These are phyloP conservation scores for Amphibalanus amphitrite DNA, from an alignment of 1,140 invertebrate genomes.

Conservation along the genomic window DNA sequence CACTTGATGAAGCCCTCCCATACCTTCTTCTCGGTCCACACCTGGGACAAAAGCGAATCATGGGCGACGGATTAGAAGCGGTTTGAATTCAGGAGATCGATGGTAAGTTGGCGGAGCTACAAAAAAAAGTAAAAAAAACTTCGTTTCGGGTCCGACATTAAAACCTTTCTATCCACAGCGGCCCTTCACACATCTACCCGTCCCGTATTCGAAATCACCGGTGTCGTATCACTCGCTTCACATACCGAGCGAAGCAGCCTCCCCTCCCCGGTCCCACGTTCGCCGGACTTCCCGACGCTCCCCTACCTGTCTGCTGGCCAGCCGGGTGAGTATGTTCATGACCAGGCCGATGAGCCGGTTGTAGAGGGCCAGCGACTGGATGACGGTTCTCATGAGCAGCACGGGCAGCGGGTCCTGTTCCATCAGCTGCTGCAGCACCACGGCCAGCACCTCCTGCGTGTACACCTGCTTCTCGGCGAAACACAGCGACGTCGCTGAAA, in stretches of 20 bases:
- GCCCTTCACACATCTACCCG: too few species aligned
- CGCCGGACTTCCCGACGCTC: background rate
- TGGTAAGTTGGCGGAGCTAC: too few species aligned
- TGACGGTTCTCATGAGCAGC: constrained; percentile 84
- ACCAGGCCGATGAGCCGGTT: constrained; percentile 76
- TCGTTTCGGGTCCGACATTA: too few species aligned
- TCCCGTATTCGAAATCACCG: too few species aligned
- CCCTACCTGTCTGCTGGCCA: constrained; percentile 72
- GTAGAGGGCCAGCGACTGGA: constrained; percentile 79
- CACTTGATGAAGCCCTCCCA: constrained; percentile 98
- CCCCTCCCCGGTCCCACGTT: too few species aligned
- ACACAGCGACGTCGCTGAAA: constrained; percentile 81
- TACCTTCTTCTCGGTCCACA: constrained; percentile 88
- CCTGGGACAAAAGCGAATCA: too few species aligned
- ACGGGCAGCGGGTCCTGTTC: constrained; percentile 80
- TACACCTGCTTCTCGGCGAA: constrained; percentile 72
- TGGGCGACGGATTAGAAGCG: too few species aligned
- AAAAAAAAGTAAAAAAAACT: too few species aligned
- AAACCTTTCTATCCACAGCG: too few species aligned
- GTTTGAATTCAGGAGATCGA: too few species aligned
- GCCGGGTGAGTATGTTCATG: constrained; percentile 74
- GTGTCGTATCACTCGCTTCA: too few species aligned
- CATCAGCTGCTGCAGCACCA: constrained; percentile 80
- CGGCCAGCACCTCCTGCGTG: constrained; percentile 62
- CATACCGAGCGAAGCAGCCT: too few species aligned